Evolutionary conservation across 2,888 invertebrate genomes (phyloP).

Genomic region (Tryphoninae sp.): DNA sequence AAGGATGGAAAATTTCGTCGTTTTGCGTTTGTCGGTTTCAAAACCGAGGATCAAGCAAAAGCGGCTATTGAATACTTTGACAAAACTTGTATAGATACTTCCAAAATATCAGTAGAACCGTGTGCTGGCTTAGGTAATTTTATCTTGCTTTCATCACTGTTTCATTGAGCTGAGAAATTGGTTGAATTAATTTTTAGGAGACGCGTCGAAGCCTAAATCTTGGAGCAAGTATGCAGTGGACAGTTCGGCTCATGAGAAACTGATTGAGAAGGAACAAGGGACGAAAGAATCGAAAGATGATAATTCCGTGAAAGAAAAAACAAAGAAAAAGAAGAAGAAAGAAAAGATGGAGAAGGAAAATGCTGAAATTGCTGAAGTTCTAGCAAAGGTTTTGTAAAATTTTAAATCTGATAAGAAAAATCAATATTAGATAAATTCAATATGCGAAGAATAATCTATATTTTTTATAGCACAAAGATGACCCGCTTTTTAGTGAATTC

Average conservation of each 20-base stretch:
- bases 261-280: conserved; percentile 76
- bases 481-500: conserved; percentile 95
- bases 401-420: background rate
- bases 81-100: conserved; percentile 92
- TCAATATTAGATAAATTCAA: too few species aligned
- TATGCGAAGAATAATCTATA: too few species aligned
- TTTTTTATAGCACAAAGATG: conserved; percentile 88
- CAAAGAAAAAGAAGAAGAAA: conserved; percentile 70
- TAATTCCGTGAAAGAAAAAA: conserved; percentile 67
- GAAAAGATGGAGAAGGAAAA: conserved; percentile 74
- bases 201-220: conserved; percentile 90
- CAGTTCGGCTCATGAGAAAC: conserved; percentile 86
- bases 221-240: conserved; percentile 96
- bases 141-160: conserved; percentile 12
- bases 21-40: conserved; percentile 96
- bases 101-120: conserved; percentile 89
- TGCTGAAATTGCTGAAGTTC: conserved; percentile 85
- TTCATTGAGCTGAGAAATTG: background rate
- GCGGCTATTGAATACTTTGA: conserved; percentile 91
- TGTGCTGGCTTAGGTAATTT: conserved; percentile 86
- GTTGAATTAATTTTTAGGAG: conserved; percentile 78
- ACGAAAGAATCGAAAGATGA: conserved; percentile 69
- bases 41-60: conserved; percentile 89
- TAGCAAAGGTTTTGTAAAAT: conserved; percentile 84
- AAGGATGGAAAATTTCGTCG: conserved; percentile 95